Evolutionary conservation across 2,888 invertebrate genomes (phyloP).

Genomic region (Liodrosophila aerea): DNA sequence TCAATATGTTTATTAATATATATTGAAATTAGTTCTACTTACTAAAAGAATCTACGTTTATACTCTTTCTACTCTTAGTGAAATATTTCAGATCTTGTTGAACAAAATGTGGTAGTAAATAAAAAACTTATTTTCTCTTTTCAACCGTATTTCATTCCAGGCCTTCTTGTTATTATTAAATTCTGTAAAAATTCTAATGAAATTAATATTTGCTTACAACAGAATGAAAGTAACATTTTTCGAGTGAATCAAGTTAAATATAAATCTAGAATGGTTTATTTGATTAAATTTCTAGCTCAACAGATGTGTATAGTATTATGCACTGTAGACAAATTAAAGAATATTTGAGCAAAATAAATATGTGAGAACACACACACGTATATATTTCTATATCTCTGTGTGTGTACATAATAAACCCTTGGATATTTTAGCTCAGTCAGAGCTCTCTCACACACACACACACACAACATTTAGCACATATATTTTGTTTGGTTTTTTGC

Average conservation of each 20-base stretch:
- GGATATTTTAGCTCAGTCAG: conserved; percentile 18
- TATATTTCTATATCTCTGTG: background rate
- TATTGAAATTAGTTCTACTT: too few species aligned
- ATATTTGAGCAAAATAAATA: conserved; percentile 1
- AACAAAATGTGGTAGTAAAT: too few species aligned
- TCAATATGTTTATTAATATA: too few species aligned
- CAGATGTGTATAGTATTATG: background rate
- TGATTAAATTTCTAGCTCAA: conserved; percentile 1
- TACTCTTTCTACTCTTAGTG: too few species aligned
- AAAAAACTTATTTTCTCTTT: too few species aligned
- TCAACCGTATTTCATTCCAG: too few species aligned
- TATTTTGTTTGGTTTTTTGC: conserved; percentile 47
- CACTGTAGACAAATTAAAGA: conserved; percentile 18
- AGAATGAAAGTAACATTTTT: too few species aligned
- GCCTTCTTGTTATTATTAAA: too few species aligned
- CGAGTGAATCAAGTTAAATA: background rate
- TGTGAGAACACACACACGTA: background rate
- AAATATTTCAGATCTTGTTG: too few species aligned
- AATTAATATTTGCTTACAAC: too few species aligned
- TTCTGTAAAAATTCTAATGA: too few species aligned
- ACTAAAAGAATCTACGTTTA: too few species aligned
- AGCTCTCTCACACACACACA: conserved; percentile 15
- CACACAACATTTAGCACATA: conserved; percentile 24
- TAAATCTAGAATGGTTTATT: conserved; percentile 1
- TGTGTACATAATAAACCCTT: conserved; percentile 20